Evolutionary conservation across 1,140 invertebrate species (phyloP).

Genomic region (Palaemon carinicauda): DNA sequence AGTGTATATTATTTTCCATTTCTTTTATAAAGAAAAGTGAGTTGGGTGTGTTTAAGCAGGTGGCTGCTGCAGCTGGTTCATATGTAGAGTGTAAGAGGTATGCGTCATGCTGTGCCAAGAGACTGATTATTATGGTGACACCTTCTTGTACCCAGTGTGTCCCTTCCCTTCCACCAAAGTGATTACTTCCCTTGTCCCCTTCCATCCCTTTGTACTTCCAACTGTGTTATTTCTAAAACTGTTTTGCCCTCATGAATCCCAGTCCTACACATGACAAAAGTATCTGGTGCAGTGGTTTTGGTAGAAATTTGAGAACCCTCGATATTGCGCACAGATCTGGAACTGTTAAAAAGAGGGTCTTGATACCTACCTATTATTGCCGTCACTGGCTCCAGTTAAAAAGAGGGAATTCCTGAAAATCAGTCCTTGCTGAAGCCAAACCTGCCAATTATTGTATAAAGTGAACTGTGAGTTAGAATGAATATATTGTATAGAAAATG

Average conservation of each 20-base stretch:
- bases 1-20: background rate
- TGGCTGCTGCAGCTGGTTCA: background rate
- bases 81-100: background rate
- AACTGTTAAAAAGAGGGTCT: constrained; percentile 3
- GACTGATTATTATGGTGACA: constrained; percentile 2
- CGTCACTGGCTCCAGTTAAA: background rate
- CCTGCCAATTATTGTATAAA: constrained; percentile 55
- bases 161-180: background rate
- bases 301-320: background rate
- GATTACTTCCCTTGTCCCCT: background rate
- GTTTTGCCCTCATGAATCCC: too few relatives aligned
- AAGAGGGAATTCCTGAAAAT: constrained; percentile 10
- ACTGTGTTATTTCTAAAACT: background rate
- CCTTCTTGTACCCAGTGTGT: constrained; percentile 15
- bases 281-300: background rate
- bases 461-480: constrained; percentile 43
- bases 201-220: background rate
- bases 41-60: constrained; percentile 21
- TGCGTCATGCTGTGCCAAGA: constrained; percentile 35
- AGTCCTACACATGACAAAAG: constrained; percentile 9
- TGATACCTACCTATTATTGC: background rate
- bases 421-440: constrained; percentile 36
- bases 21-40: constrained; percentile 9
- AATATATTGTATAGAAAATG: constrained; percentile 46
- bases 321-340: background rate